phyloP scores from a whole-genome alignment of 2,888 invertebrate genomes.

The Cephus nigrinus region DNA sequence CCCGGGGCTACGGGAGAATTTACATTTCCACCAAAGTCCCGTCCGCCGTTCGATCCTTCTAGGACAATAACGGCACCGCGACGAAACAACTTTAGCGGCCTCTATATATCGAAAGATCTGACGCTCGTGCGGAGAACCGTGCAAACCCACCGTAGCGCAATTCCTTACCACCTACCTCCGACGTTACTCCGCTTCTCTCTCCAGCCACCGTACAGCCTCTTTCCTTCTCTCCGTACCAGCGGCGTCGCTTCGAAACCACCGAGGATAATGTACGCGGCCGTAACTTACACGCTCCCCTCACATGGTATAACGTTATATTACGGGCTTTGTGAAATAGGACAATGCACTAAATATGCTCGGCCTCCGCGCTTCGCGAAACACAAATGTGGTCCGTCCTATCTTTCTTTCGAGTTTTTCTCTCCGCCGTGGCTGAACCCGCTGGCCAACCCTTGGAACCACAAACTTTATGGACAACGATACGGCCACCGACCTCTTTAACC shows the following conservation, averaged over 20 bases:
- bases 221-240: conserved; percentile 26
- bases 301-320: conserved; percentile 46
- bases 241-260: conserved; percentile 38
- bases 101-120: too few relatives aligned
- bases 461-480: conserved; percentile 1
- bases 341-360: conserved; percentile 51
- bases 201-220: not conserved
- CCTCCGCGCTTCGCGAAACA: conserved; percentile 30
- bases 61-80: too few relatives aligned
- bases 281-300: conserved; percentile 42
- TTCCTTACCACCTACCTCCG: conserved; percentile 26
- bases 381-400: conserved; percentile 35
- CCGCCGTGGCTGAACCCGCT: not conserved
- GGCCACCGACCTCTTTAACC: not conserved
- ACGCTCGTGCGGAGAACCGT: not conserved
- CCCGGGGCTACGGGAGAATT: too few relatives aligned
- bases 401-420: conserved; percentile 35
- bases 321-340: conserved; percentile 51
- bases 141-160: conserved; percentile 15
- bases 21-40: too few relatives aligned
- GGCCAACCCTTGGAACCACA: not conserved
- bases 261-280: conserved; percentile 49
- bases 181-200: not conserved
- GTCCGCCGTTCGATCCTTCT: too few relatives aligned
- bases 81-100: too few relatives aligned